Evolutionary conservation across 2,797 vertebrate species (phyloP).

Genomic region (Crossoptilon crossoptilon): DNA sequence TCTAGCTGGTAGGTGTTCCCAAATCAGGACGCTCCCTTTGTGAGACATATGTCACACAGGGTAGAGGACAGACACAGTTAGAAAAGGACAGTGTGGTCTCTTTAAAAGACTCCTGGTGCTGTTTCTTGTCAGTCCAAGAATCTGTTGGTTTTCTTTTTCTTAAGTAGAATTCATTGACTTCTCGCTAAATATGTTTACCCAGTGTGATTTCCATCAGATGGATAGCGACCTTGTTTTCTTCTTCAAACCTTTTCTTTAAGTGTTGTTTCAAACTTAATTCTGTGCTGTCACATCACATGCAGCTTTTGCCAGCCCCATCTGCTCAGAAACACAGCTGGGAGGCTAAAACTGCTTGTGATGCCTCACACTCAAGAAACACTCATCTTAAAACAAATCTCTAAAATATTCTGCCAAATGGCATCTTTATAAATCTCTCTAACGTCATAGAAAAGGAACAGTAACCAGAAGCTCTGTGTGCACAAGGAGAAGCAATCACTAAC

Average conservation of each 20-base stretch:
- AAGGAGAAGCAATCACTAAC: constrained; percentile 7
- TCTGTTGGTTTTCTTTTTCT: background rate
- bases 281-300: constrained; percentile 38
- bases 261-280: constrained; percentile 58
- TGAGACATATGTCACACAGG: background rate
- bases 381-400: constrained; percentile 71
- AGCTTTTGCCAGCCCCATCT: constrained; percentile 41
- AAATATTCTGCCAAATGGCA: constrained; percentile 72
- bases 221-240: constrained; percentile 61
- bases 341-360: constrained; percentile 61
- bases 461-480: constrained; percentile 4
- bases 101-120: constrained; percentile 14
- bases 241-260: constrained; percentile 57
- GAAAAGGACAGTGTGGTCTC: background rate
- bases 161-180: constrained; percentile 41
- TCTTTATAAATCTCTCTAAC: constrained; percentile 55
- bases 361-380: constrained; percentile 59
- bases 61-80: background rate
- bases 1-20: background rate
- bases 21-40: constrained; percentile 29
- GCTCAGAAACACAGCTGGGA: constrained; percentile 66
- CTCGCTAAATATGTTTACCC: constrained; percentile 66
- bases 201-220: constrained; percentile 59
- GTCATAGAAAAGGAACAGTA: constrained; percentile 21
- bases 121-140: constrained; percentile 13